Evolutionary conservation across 2,797 vertebrate species (phyloP).

Genomic region (Buceros bicornis): DNA sequence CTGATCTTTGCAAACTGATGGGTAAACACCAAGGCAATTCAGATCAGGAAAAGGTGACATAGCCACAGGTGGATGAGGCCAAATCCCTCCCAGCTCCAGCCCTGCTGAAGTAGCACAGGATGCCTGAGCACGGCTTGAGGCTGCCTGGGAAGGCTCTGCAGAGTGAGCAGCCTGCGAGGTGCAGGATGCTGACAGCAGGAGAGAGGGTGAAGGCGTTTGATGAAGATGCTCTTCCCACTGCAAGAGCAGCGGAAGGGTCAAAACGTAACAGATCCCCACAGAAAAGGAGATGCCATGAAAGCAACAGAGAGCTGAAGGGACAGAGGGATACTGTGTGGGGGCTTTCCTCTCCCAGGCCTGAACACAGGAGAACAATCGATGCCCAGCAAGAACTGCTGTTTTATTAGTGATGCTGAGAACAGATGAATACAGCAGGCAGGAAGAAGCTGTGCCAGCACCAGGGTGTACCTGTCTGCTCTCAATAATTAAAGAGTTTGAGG

Average conservation of each 20-base stretch:
- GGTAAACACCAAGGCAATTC: background rate
- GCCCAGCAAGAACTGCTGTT: slow-evolving; percentile 11
- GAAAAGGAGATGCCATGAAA: background rate
- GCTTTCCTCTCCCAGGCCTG: background rate
- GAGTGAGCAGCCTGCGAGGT: background rate
- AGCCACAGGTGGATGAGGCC: background rate
- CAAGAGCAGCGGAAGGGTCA: background rate
- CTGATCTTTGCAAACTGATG: background rate
- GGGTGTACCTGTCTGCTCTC: slow-evolving; percentile 13
- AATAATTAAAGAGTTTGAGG: slow-evolving; percentile 62
- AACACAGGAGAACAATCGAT: background rate
- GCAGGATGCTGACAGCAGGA: background rate
- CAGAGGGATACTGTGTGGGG: background rate
- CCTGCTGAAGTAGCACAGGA: background rate
- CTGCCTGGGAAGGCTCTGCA: background rate
- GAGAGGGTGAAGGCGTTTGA: background rate
- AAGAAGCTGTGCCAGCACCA: slow-evolving; percentile 27
- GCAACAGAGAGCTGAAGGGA: background rate
- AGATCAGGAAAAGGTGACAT: background rate
- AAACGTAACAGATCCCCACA: background rate
- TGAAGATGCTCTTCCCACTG: background rate
- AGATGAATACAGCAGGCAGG: background rate
- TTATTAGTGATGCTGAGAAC: slow-evolving; percentile 45
- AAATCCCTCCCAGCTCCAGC: background rate
- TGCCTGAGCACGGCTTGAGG: background rate